Percentiles rank a stretch among this genome's conserved stretches.
Evolutionary conservation across 1,140 invertebrate species (phyloP).

Genomic region (Agrypnia vestita): DNA sequence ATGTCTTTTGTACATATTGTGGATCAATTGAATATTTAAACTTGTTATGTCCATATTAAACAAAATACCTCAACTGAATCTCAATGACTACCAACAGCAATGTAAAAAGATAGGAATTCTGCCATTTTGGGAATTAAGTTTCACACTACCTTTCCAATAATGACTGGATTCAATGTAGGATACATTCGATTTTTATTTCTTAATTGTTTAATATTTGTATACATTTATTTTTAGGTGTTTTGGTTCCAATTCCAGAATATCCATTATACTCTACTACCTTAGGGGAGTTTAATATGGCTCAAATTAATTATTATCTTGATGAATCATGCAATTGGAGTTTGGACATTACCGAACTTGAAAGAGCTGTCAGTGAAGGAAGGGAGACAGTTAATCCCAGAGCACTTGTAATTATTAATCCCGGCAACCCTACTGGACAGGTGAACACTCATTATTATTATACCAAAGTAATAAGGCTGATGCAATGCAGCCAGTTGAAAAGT

Average conservation of each 20-base stretch:
- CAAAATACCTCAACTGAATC: not conserved
- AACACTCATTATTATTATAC: no score
- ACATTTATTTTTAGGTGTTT: constrained; percentile 78
- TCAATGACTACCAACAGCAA: not conserved
- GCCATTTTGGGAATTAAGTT: not conserved
- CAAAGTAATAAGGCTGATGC: no score
- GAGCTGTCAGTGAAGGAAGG: constrained; percentile 82
- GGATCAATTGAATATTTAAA: not conserved
- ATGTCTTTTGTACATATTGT: no score
- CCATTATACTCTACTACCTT: constrained; percentile 97
- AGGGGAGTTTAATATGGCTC: constrained; percentile 90
- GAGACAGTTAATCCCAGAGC: constrained; percentile 84
- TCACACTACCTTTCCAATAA: not conserved
- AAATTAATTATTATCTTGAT: constrained; percentile 94
- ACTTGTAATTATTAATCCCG: constrained; percentile 97
- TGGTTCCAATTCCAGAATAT: constrained; percentile 99
- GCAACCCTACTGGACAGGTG: constrained; percentile 94
- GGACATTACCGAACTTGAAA: constrained; percentile 86
- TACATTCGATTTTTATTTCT: not conserved
- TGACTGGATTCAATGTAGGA: no score
- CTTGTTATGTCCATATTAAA: not conserved
- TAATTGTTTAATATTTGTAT: not conserved
- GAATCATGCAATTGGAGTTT: constrained; percentile 93
- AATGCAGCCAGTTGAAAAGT: no score
- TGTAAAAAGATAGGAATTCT: not conserved